phyloP scores from a whole-genome alignment of 2,888 invertebrate genomes.

The Eupithecia centaureata region DNA sequence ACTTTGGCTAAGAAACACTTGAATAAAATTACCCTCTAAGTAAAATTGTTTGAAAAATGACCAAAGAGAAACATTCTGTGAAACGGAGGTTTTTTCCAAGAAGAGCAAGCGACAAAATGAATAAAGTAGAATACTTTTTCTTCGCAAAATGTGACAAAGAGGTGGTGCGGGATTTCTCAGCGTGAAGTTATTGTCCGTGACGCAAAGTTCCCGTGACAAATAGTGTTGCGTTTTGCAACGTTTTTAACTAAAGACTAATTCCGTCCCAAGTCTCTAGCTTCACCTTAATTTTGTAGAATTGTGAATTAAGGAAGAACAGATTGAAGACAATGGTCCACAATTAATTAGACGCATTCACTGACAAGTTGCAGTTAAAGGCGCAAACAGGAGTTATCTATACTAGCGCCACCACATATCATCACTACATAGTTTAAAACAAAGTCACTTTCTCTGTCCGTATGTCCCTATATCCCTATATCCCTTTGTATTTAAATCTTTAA shows the following conservation, averaged over 20 bases:
- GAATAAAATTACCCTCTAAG: background rate
- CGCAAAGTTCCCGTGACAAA: slow-evolving; percentile 74
- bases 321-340: too few species aligned
- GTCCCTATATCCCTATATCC: too few species aligned
- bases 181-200: slow-evolving; percentile 77
- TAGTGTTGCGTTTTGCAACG: slow-evolving; percentile 72
- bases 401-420: too few species aligned
- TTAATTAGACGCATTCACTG: too few species aligned
- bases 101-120: slow-evolving; percentile 63
- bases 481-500: too few species aligned
- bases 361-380: too few species aligned
- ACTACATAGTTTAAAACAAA: too few species aligned
- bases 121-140: slow-evolving; percentile 70
- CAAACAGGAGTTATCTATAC: too few species aligned
- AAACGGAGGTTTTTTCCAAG: slow-evolving; percentile 36
- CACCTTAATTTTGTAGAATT: background rate
- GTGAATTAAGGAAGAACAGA: slow-evolving; percentile 17
- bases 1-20: background rate
- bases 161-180: slow-evolving; percentile 74
- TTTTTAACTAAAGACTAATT: slow-evolving; percentile 71
- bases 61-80: slow-evolving; percentile 24
- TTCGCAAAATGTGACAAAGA: slow-evolving; percentile 77
- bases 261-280: slow-evolving; percentile 6
- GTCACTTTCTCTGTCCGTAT: too few species aligned
- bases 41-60: slow-evolving; percentile 17